Base-by-base conservation (phyloP, 1,140 invertebrate genomes). In the Probaryconus sp. region DNA sequence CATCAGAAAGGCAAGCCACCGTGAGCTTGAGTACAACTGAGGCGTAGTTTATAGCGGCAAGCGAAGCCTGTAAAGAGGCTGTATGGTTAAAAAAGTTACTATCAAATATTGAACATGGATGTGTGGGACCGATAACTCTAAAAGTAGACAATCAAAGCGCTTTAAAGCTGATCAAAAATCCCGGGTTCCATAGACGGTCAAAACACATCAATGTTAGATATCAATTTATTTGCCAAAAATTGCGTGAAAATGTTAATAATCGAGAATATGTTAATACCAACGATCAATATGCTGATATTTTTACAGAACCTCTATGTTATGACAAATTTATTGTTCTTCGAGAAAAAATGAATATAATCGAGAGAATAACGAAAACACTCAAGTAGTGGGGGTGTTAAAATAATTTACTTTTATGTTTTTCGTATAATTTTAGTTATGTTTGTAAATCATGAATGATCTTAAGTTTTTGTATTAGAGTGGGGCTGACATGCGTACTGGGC, bases 131-230 rank as follows among this genome's bases (percentile, higher is more conserved):
- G 26, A 51, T 17, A n/a, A 1, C 3, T 1, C 17, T 71, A 5
- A 17, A 10, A 21, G 21, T 65, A 7, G 69, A 72, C 17, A 72
- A 72, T 55, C 58, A 58, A 6, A 68, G 72, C 13, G 56, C 63
- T 56, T 77, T 38, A 77, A 77, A 14, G 51, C 47, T 88, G 51
- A 77, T 77, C 31, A 76, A 81, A 51, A 87, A 85, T 68, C 79
- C 81, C 5, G 72, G 82, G 55, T 81, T 80, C 38, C 78, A 85
- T 51, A 38, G 37, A n/a, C 40, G 79, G 35, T 78, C 76, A 17
- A 86, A 85, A 45, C 83, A 84, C 45, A 84, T 84, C 37, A 81
- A 85, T 76, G 45, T 85, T 5, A 61, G 81, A 42, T 76, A 85
- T 77, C 80, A 84, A 10, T 83, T 82, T 43, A 37, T 86, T 37